Evolutionary conservation across 2,888 invertebrate genomes (phyloP).

Genomic region (Drosophila siamana): DNA sequence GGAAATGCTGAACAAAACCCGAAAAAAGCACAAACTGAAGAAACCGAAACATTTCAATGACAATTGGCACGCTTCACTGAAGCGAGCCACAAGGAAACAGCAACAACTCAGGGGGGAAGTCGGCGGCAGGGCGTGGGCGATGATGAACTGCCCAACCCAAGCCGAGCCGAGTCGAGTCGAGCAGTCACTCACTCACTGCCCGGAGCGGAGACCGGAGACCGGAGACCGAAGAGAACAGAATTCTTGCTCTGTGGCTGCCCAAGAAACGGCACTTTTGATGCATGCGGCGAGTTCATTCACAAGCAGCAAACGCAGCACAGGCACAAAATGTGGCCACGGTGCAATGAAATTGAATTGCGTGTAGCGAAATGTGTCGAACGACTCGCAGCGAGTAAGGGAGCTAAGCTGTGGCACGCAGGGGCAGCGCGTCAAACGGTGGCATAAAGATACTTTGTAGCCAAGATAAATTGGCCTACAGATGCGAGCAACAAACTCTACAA

Average conservation of each 20-base stretch:
- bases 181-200: too few species aligned
- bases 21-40: constrained; percentile 45
- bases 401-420: not conserved
- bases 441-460: constrained; percentile 57
- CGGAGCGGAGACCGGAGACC: constrained; percentile 22
- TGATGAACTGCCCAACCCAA: constrained; percentile 70
- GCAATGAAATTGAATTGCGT: constrained; percentile 73
- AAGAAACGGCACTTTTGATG: constrained; percentile 68
- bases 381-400: not conserved
- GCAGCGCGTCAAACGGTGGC: constrained; percentile 40
- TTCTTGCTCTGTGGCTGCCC: constrained; percentile 28
- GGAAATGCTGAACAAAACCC: constrained; percentile 26
- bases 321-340: constrained; percentile 56
- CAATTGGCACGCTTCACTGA: constrained; percentile 76
- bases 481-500: constrained; percentile 12
- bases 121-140: constrained; percentile 56
- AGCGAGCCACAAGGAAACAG: constrained; percentile 59
- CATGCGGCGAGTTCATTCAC: constrained; percentile 63
- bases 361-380: constrained; percentile 53
- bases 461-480: constrained; percentile 49
- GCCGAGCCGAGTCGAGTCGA: constrained; percentile 5
- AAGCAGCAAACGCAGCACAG: constrained; percentile 42
- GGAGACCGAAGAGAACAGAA: too few species aligned
- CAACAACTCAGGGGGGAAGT: constrained; percentile 18
- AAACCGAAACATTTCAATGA: constrained; percentile 74